Evolutionary conservation across 2,888 invertebrate genomes (phyloP).

Genomic region (Elmis aenea): DNA sequence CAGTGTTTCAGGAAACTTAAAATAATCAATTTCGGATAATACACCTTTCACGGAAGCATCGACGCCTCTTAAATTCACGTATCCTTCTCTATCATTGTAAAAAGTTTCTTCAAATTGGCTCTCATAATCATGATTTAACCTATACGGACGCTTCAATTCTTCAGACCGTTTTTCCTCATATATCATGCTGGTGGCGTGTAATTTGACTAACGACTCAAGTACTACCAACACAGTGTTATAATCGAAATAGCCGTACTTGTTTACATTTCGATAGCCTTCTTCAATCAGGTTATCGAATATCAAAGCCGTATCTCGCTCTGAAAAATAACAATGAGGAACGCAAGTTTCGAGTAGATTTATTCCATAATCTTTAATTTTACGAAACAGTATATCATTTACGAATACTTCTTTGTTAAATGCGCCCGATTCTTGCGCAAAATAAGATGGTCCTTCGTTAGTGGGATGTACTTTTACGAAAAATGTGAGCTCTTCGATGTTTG

Average conservation of each 20-base stretch:
- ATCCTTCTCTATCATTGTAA: constrained; percentile 28
- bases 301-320: constrained; percentile 14
- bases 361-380: not conserved
- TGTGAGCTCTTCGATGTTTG: constrained; percentile 13
- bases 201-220: constrained; percentile 36
- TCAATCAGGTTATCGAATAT: constrained; percentile 44
- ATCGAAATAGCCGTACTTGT: constrained; percentile 31
- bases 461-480: constrained; percentile 38
- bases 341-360: constrained; percentile 6
- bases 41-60: constrained; percentile 33
- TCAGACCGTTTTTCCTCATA: constrained; percentile 31
- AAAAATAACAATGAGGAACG: constrained; percentile 13
- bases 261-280: constrained; percentile 31
- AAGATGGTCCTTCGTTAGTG: constrained; percentile 21
- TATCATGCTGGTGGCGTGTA: constrained; percentile 43
- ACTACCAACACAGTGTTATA: constrained; percentile 32
- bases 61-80: constrained; percentile 26
- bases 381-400: not conserved
- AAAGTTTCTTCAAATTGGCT: constrained; percentile 35
- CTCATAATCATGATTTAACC: constrained; percentile 32
- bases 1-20: constrained; percentile 29
- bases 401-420: constrained; percentile 20
- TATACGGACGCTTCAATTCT: constrained; percentile 20
- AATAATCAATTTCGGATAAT: constrained; percentile 30
- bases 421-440: constrained; percentile 30